Evolutionary conservation across 30 jellyfish, hydroid and myxozoan genomes (phyloP), one percentile per base, ranked within the genome.

Genomic region (Mastigias papua): DNA sequence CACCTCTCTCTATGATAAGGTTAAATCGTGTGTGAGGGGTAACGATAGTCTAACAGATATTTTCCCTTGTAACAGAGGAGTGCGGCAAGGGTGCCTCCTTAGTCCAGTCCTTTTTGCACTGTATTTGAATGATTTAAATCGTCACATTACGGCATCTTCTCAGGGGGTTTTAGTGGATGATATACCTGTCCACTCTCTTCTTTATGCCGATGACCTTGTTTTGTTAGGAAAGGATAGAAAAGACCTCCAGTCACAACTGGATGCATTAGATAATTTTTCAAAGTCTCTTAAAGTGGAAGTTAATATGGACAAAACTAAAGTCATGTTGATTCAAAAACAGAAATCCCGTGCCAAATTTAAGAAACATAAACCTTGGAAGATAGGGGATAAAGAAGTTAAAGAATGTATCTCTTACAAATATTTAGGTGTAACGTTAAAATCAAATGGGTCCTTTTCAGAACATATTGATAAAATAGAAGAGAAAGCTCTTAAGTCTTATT

Each of bases 91-190:
- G 62, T 86, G 88, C 65, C 79, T 86, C 48, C 76, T 72, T 31
- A 62, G 89, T 32, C 74, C 90, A 16, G 74, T 75, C 34, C 95
- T 76, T 27, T 85, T 86, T 60, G 95, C 84, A 8, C 62, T 86
- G 48, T 86, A 73, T 22, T 62, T 73, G 84, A 86, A 86, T n/a
- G 83, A 85, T 73, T 25, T 86, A 74, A 86, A 74, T 23, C 31
- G 34, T 16, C 65, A 60, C 62, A 73, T 86, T 31, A 32, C 29
- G 26, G 83, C 4, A 57, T 51, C 82, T 62, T 67, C 73, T 2
- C 81, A 65, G 8, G 82, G 91, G 49, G 73, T 81, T 15, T 58
- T 42, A 71, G 81, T 81, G 2, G 82, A 48, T 33, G 84, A 61
- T 64, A 15, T 42, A 42, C 13, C 54, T 42, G 13, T 42, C 13